These are phyloP conservation scores for Melopsittacus undulatus DNA, from an alignment of 2,797 vertebrate genomes.

Conservation along the genomic window DNA sequence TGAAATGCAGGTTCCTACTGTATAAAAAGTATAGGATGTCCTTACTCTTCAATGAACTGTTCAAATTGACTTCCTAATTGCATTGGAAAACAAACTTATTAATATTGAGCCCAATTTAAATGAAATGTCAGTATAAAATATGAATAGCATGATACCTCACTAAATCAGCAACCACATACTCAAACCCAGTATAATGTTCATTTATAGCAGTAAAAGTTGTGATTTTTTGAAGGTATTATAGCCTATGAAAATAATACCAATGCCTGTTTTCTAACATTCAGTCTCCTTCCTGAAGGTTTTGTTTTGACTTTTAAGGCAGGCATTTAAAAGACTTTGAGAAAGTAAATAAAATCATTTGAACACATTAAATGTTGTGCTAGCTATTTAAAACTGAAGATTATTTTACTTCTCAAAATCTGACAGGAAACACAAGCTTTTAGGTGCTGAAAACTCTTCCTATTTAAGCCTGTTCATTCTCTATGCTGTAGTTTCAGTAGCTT, in stretches of 20 bases:
- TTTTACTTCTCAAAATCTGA: background rate
- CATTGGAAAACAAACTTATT: background rate
- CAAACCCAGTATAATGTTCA: constrained; percentile 41
- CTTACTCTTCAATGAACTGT: background rate
- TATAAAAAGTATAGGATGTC: background rate
- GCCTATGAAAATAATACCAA: background rate
- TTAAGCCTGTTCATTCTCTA: background rate
- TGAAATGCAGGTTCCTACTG: background rate
- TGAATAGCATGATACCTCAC: background rate
- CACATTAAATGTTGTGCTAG: background rate
- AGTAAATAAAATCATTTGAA: background rate
- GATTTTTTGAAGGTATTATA: background rate
- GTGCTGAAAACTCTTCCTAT: background rate
- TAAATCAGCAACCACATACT: constrained; percentile 31
- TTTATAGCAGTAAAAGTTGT: constrained; percentile 28
- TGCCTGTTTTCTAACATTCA: background rate
- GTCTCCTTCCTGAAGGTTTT: constrained; percentile 20
- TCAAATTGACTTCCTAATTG: background rate
- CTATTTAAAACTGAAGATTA: background rate
- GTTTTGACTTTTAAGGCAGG: background rate
- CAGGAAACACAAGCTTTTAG: background rate
- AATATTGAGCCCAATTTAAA: constrained; percentile 31
- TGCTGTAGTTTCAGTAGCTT: background rate
- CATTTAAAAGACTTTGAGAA: background rate
- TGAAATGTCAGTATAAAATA: constrained; percentile 20